These are phyloP conservation scores for Drosophila meridionalis DNA, from an alignment of 2,888 invertebrate species.

Conservation along the genomic window DNA sequence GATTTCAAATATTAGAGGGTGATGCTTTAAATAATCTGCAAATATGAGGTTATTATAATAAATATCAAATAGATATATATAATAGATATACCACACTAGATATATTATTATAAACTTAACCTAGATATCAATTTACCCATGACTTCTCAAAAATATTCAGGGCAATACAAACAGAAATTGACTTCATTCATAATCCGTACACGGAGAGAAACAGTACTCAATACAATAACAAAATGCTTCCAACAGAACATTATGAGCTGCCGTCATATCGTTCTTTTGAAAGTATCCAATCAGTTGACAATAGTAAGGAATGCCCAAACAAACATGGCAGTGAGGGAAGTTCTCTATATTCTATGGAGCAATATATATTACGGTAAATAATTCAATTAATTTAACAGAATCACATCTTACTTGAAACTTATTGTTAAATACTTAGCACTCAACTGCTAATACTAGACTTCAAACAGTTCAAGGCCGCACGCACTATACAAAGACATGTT, in stretches of 20 bases:
- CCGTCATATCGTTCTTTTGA: not conserved
- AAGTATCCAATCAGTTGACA: not conserved
- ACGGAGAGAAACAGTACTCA: not conserved
- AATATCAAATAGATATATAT: too few species aligned
- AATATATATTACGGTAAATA: not conserved
- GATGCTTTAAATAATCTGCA: too few species aligned
- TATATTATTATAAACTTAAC: not conserved
- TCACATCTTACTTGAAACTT: too few species aligned
- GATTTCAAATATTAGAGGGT: too few species aligned
- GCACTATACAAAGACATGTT: conserved; percentile 68
- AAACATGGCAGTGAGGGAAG: not conserved
- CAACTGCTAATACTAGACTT: conserved; percentile 64
- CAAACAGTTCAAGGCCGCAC: conserved; percentile 74
- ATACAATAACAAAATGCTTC: not conserved
- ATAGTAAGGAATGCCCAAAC: not conserved
- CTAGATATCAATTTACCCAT: conserved; percentile 4
- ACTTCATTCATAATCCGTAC: not conserved
- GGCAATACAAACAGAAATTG: not conserved
- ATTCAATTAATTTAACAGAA: not conserved
- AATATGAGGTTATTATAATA: too few species aligned
- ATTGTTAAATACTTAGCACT: conserved; percentile 35
- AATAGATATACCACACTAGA: too few species aligned
- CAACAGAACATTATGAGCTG: fast-evolving
- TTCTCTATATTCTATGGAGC: not conserved
- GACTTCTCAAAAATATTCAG: not conserved